Evolutionary conservation across 2,888 invertebrate species (phyloP).

Genomic region (Folsomia candida): DNA sequence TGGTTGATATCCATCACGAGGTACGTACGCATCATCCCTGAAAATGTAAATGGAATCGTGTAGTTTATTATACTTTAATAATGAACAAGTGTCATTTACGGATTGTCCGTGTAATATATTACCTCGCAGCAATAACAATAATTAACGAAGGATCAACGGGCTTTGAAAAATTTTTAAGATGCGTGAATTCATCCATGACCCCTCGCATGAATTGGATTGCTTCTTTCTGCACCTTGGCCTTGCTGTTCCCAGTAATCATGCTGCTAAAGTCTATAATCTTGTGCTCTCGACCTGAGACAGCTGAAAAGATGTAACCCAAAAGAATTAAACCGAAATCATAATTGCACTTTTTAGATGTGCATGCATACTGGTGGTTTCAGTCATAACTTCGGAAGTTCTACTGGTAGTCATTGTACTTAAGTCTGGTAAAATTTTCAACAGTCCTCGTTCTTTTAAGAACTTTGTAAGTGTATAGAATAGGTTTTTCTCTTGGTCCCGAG

Average conservation of each 20-base stretch:
- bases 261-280: conserved; percentile 14
- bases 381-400: too few species aligned
- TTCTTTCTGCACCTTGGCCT: conserved; percentile 57
- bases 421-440: conserved; percentile 22
- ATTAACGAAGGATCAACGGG: conserved; percentile 82
- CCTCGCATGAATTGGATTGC: conserved; percentile 92
- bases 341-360: too few species aligned
- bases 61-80: background rate
- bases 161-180: conserved; percentile 85
- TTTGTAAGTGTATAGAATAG: conserved; percentile 13
- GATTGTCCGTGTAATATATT: background rate
- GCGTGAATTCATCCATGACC: conserved; percentile 98
- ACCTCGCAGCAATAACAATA: conserved; percentile 80
- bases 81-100: background rate
- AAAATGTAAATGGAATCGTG: background rate
- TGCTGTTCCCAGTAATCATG: background rate
- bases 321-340: too few species aligned
- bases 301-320: too few species aligned
- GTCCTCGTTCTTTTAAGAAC: conserved; percentile 28
- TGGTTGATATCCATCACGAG: conserved; percentile 75
- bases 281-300: too few species aligned
- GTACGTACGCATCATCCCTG: conserved; percentile 66
- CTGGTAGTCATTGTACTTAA: too few species aligned
- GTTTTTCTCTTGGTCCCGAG: conserved; percentile 10
- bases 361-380: too few species aligned